Base-by-base conservation (phyloP, 2,797 vertebrate species). In the Chaunax sp. region DNA sequence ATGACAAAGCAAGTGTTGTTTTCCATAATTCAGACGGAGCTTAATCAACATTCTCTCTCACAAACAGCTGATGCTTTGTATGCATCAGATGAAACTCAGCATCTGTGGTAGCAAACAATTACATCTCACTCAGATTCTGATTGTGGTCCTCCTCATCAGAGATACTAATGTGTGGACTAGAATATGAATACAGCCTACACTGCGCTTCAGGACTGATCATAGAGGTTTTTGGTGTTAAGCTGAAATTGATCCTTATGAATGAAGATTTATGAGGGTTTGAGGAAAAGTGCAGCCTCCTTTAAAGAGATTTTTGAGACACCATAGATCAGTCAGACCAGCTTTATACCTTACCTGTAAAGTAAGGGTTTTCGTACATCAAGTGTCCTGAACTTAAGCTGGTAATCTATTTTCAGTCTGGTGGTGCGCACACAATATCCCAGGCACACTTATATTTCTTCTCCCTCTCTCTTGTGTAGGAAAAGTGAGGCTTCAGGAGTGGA, bases 221-320 rank as follows among this genome's bases (percentile, higher is more conserved):
- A 72, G 35, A 66, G 44, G 18, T 49, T 44, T 68, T 51, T 60
- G 46, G 47, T 77, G 28, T 25, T 70, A 60, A 60, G 43, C 20
- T 69, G 54, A 75, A 72, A 81, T 72, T 38, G 3, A 65, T 80
- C 13, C n/a, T n/a, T n/a, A 30, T 30, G 5, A 30, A 30, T 30
- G 28, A 37, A 65, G 63, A 61, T 18, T 50, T 43, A 12, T 47
- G 51, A 46, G 53, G 63, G 30, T 66, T 54, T 69, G 26, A 55
- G 65, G 40, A 45, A 71, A 66, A 38, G 23, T 44, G n/a, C 0
- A 0, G 18, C 35, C 44, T 61, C 33, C 49, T 64, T 68, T 63
- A 12, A 41, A 37, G 47, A 20, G 28, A 63, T 69, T 71, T 53
- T 56, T 20, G 14, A 76, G 55, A 64, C 33, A 62, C 3, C 19